phyloP scores from a whole-genome alignment of 1,140 invertebrate species.

The Lepeophtheirus salmonis region DNA sequence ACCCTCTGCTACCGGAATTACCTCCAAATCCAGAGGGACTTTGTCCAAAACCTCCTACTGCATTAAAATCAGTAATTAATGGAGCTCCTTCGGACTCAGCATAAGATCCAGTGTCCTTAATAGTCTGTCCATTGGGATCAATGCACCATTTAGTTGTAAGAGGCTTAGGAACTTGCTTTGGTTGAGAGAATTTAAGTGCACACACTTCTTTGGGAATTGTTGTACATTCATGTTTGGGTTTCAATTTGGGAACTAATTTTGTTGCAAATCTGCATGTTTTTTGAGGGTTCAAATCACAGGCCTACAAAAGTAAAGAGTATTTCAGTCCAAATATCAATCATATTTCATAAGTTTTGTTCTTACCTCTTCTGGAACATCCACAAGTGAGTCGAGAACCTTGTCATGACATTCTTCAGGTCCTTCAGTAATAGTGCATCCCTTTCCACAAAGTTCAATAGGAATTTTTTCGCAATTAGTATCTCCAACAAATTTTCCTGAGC shows the following conservation, averaged over 20 bases:
- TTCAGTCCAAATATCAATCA: too few species aligned
- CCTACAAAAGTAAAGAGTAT: background rate
- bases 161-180: conserved; percentile 4
- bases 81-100: background rate
- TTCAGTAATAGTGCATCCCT: conserved; percentile 8
- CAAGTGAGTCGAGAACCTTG: conserved; percentile 11
- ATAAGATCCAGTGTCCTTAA: background rate
- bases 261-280: conserved; percentile 13
- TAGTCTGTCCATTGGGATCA: conserved; percentile 1
- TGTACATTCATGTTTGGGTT: conserved; percentile 16
- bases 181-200: conserved; percentile 14
- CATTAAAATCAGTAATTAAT: background rate
- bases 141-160: conserved; percentile 17
- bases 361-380: conserved; percentile 19
- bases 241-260: conserved; percentile 17
- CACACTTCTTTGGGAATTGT: conserved; percentile 15
- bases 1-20: too few species aligned
- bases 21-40: too few species aligned
- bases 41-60: too few species aligned
- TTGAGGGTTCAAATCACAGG: conserved; percentile 18
- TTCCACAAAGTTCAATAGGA: conserved; percentile 12
- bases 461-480: conserved; percentile 17
- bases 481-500: conserved; percentile 17
- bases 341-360: too few species aligned
- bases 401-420: conserved; percentile 16